Conservation (phyloP, 2,888 invertebrate species). For the Scaptomyza polygonia region DNA sequence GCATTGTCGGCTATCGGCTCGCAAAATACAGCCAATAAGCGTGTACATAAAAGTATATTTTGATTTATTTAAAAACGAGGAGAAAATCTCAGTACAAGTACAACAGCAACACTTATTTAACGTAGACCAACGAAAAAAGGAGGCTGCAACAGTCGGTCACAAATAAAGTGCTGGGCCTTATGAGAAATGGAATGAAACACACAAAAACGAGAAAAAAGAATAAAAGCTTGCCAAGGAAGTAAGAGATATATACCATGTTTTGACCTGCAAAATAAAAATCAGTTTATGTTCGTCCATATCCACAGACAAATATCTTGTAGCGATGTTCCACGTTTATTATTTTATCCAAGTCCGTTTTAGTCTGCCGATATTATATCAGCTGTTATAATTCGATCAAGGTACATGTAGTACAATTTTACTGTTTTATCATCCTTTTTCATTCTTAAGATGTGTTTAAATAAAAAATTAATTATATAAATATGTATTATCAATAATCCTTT, state of each 20-base stretch:
- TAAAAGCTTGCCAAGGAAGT: slow-evolving; percentile 71
- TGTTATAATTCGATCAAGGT: slow-evolving; percentile 29
- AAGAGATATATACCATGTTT: slow-evolving; percentile 58
- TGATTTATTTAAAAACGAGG: slow-evolving; percentile 68
- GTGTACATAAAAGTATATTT: slow-evolving; percentile 54
- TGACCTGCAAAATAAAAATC: slow-evolving; percentile 62
- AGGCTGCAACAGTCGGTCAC: slow-evolving; percentile 39
- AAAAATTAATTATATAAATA: slow-evolving; percentile 76
- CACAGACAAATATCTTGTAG: slow-evolving; percentile 13
- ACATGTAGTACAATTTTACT: slow-evolving; percentile 39
- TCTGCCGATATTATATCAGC: slow-evolving; percentile 29
- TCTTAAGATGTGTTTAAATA: slow-evolving; percentile 70
- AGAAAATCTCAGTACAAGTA: slow-evolving; percentile 53
- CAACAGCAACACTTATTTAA: slow-evolving; percentile 33
- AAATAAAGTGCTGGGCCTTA: slow-evolving; percentile 51
- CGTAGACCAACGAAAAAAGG: slow-evolving; percentile 37
- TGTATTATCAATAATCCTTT: slow-evolving; percentile 78
- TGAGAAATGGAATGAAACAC: slow-evolving; percentile 28
- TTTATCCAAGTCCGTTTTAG: slow-evolving; percentile 27
- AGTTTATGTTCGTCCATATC: slow-evolving; percentile 66
- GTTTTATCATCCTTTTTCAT: slow-evolving; percentile 53
- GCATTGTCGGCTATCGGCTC: slow-evolving; percentile 43
- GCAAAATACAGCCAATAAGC: slow-evolving; percentile 16
- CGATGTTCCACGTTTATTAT: slow-evolving; percentile 20
- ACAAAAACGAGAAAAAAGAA: slow-evolving; percentile 23